phyloP scores from a whole-genome alignment of 1,140 invertebrate species.

The Schmidtea mediterranea region DNA sequence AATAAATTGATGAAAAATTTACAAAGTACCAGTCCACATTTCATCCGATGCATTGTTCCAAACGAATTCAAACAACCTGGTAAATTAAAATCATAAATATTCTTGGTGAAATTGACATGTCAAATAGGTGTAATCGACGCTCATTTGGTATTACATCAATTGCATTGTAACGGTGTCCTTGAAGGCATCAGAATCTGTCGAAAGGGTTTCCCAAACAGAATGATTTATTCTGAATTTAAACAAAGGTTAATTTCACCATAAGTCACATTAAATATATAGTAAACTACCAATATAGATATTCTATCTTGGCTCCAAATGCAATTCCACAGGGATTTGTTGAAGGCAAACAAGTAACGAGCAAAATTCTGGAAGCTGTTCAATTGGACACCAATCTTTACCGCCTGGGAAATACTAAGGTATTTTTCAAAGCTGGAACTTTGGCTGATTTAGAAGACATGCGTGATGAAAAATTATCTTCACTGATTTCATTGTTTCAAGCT shows the following conservation, averaged over 20 bases:
- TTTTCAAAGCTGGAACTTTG: constrained; percentile 98
- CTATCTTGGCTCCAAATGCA: constrained; percentile 66
- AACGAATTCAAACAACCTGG: constrained; percentile 84
- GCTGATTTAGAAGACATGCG: constrained; percentile 99
- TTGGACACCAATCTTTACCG: constrained; percentile 61
- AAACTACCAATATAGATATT: constrained; percentile 43
- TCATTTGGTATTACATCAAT: constrained; percentile 78
- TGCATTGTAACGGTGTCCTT: constrained; percentile 99
- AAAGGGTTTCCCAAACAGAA: constrained; percentile 99
- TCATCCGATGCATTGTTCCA: constrained; percentile 98
- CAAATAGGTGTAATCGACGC: constrained; percentile 77
- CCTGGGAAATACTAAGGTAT: constrained; percentile 86
- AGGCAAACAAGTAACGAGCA: constrained; percentile 49
- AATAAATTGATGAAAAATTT: constrained; percentile 85
- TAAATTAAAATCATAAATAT: constrained; percentile 33
- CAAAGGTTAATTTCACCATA: constrained; percentile 42
- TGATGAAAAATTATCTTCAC: constrained; percentile 88
- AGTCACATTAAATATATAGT: not conserved
- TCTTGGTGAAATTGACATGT: constrained; percentile 5
- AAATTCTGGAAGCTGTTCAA: constrained; percentile 47
- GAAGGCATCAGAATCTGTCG: constrained; percentile 99
- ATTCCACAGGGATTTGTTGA: constrained; percentile 45
- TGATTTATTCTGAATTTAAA: constrained; percentile 98
- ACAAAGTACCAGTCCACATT: constrained; percentile 84
- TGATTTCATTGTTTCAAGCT: constrained; percentile 91